Evolutionary conservation across 2,888 invertebrate species (phyloP), one percentile per base, ranked within the genome.

Genomic region (Spilosoma lubricipeda): DNA sequence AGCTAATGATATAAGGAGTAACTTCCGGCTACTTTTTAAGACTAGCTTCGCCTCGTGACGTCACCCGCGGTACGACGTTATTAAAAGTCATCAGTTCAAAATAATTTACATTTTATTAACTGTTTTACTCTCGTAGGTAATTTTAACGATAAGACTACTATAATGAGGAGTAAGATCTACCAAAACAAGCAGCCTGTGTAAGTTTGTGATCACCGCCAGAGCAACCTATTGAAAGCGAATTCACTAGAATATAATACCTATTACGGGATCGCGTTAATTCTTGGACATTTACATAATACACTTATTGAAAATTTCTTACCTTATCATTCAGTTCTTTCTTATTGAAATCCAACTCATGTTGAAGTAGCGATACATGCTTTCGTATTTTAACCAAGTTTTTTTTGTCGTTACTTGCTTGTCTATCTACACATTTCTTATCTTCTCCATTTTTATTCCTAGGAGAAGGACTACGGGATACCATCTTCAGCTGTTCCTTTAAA

Each of bases 401-500:
- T 75, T 96, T 95, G 80, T 97, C 97, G 13, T 93, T 96, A 45
- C 92, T 95, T 67, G 97, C 96, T 74, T 96, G 96, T 80, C 93
- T 84, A 78, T 92, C 92, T 3, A 86, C 74, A 20, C 96, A 95
- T 3, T 93, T 95, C 82, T 95, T 96, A 8, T 95, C 93, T 42
- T 97, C 97, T 23, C 96, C 90, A 75, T 91, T 94, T 80, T 96
- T 96, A 72, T 94, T 96, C 73, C 96, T 96, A 23, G 96, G 96
- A 86, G 97, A 97, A 27, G 97, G 96, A 73, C 96, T 96, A 1
- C 95, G 83, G 0, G 95, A 95, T 3, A 90, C 94, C 92, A 96
- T 93, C 85, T 96, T 92, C 15, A 96, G 72, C 76, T 96, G 94
- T 42, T 94, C 93, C 75, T 96, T 96, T 15, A 96, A 82, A 1